Conservation (phyloP, 2,113 vertebrate genomes). For the Abramis brama region DNA sequence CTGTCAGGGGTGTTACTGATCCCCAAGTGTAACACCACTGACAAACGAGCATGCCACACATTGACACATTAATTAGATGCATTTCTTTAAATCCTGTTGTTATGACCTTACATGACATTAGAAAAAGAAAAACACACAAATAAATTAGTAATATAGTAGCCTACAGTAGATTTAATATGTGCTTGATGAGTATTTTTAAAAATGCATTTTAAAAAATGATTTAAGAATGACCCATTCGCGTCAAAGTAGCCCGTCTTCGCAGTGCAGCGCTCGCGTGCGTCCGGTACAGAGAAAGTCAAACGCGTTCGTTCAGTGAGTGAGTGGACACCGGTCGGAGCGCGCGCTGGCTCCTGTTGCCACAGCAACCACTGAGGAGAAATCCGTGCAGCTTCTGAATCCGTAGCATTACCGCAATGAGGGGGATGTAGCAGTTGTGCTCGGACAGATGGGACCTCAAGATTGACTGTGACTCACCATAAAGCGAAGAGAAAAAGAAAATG, state of each 20-base stretch:
- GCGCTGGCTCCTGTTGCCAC: conserved; percentile 69
- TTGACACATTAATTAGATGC: not conserved
- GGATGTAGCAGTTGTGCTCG: conserved; percentile 57
- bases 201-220: too few species aligned
- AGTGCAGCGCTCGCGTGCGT: not conserved
- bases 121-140: not conserved
- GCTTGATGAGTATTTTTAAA: not conserved
- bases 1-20: not conserved
- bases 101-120: not conserved
- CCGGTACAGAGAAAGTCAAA: conserved; percentile 2
- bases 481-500: conserved; percentile 30
- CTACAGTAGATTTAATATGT: not conserved
- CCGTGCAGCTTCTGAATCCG: conserved; percentile 59
- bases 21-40: not conserved
- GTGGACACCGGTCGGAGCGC: conserved; percentile 45
- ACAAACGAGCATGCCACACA: not conserved
- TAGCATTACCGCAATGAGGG: conserved; percentile 68
- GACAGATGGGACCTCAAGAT: conserved; percentile 62
- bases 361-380: conserved; percentile 67
- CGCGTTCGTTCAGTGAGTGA: not conserved
- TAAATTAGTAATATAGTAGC: not conserved
- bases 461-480: conserved; percentile 65
- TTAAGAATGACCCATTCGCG: not conserved
- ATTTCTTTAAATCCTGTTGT: not conserved
- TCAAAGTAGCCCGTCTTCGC: not conserved